Evolutionary conservation across 2,888 invertebrate species (phyloP).

Genomic region (Epistrophe eligans): DNA sequence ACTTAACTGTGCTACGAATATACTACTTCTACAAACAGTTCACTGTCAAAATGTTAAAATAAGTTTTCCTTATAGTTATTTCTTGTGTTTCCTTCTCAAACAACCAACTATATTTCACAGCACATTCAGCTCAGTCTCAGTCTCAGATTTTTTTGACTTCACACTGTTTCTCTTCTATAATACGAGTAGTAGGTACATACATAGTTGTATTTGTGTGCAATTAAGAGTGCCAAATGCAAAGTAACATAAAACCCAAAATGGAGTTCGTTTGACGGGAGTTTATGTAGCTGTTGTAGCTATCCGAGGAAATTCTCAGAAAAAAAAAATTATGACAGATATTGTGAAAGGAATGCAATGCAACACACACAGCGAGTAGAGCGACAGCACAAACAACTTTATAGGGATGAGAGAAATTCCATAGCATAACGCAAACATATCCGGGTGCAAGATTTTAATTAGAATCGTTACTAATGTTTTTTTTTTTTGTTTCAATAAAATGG

Average conservation of each 20-base stretch:
- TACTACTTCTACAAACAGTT: slow-evolving; percentile 7
- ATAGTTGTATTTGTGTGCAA: slow-evolving; percentile 22
- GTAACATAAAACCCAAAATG: slow-evolving; percentile 17
- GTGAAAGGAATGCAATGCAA: slow-evolving; percentile 1
- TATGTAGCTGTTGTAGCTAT: background rate
- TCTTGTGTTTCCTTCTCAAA: background rate
- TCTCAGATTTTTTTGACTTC: slow-evolving; percentile 2
- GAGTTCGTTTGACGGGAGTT: slow-evolving; percentile 25
- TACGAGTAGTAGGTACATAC: no score
- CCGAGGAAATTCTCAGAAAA: background rate
- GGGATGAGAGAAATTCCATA: background rate
- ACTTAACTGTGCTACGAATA: no score
- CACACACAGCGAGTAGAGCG: background rate
- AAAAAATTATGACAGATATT: slow-evolving; percentile 9
- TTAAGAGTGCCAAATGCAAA: slow-evolving; percentile 38
- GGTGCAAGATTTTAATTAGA: slow-evolving; percentile 17
- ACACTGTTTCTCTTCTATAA: background rate
- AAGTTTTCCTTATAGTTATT: slow-evolving; percentile 15
- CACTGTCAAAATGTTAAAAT: slow-evolving; percentile 38
- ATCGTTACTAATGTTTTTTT: slow-evolving; percentile 1
- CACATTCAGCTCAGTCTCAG: background rate
- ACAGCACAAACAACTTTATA: background rate
- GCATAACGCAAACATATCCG: slow-evolving; percentile 15
- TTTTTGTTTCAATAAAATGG: background rate
- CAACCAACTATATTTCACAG: no score